Conservation (phyloP, 1,140 invertebrate genomes). For the Ctenoplectra terminalis region DNA sequence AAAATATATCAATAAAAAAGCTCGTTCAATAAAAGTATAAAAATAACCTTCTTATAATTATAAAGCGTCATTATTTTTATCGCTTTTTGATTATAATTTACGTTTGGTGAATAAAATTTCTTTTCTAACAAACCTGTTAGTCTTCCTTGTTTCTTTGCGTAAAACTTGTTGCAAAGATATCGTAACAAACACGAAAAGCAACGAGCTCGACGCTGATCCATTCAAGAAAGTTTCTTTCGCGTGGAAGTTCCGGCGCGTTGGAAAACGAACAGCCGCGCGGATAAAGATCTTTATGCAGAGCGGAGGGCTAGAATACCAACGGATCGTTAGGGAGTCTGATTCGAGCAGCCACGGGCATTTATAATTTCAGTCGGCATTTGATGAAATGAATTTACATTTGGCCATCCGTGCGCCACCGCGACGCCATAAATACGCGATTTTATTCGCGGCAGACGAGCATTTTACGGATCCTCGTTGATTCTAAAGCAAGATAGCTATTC, state of each 20-base stretch:
- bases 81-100: no score
- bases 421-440: slow-evolving; percentile 59
- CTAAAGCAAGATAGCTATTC: slow-evolving; percentile 47
- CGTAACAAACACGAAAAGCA: neutral
- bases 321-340: slow-evolving; percentile 78
- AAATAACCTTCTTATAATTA: no score
- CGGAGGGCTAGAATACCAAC: slow-evolving; percentile 76
- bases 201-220: neutral
- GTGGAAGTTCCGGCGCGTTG: slow-evolving; percentile 44
- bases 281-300: slow-evolving; percentile 80
- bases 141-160: no score
- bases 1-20: no score
- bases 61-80: no score
- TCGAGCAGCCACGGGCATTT: slow-evolving; percentile 69
- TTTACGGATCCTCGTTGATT: slow-evolving; percentile 50
- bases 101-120: no score
- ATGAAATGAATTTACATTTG: slow-evolving; percentile 73
- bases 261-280: slow-evolving; percentile 65
- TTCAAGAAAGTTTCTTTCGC: neutral
- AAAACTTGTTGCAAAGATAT: no score
- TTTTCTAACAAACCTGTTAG: no score
- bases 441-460: slow-evolving; percentile 44
- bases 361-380: slow-evolving; percentile 77
- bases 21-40: no score
- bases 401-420: slow-evolving; percentile 1